Conservation (phyloP, 1,140 invertebrate species). For the Saccostrea echinata region DNA sequence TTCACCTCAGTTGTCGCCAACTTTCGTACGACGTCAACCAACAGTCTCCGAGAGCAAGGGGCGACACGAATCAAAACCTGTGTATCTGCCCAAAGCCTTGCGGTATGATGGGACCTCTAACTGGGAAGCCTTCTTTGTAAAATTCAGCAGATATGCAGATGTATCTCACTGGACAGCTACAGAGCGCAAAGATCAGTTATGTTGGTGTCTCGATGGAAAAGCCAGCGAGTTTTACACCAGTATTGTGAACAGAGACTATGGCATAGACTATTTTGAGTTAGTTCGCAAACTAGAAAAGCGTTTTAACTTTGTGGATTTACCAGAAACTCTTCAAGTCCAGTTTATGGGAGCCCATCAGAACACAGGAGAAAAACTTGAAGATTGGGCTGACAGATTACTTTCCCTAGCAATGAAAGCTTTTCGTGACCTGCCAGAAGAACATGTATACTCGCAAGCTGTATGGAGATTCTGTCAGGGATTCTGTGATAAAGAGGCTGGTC, state of each 20-base stretch:
- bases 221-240: conserved; percentile 36
- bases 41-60: neutral
- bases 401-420: conserved; percentile 30
- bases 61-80: neutral
- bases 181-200: conserved; percentile 40
- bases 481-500: conserved; percentile 45
- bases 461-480: conserved; percentile 42
- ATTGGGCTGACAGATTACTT: conserved; percentile 48
- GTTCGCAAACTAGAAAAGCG: conserved; percentile 42
- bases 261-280: conserved; percentile 16
- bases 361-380: conserved; percentile 24
- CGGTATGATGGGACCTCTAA: conserved; percentile 36
- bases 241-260: neutral
- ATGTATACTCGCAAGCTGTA: conserved; percentile 36
- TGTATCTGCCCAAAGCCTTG: conserved; percentile 37
- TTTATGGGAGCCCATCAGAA: conserved; percentile 1
- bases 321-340: conserved; percentile 41
- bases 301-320: conserved; percentile 25
- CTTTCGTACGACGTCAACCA: neutral
- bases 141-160: conserved; percentile 32
- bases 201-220: conserved; percentile 38
- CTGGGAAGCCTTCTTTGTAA: conserved; percentile 38
- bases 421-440: conserved; percentile 19
- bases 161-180: neutral
- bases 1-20: conserved; percentile 1